Evolutionary conservation across 2,797 vertebrate genomes (phyloP), one percentile per base, ranked within the genome.

Genomic region (Cossypha dichroa): DNA sequence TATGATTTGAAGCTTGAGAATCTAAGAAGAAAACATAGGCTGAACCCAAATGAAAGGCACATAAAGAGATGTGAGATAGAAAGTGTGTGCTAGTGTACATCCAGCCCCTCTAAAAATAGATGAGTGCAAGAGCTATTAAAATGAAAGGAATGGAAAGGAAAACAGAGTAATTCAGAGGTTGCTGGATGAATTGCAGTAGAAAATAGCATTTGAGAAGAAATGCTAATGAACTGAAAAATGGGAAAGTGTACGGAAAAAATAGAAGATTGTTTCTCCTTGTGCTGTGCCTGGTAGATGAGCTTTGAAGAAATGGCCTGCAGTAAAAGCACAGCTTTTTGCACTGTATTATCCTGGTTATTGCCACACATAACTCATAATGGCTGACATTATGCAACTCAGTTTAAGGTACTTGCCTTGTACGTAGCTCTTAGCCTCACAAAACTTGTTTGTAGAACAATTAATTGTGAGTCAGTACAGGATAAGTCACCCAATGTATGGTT

Each of bases 171-270:
- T 2, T 46, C 45, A 46, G 45, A 46, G 6, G 11, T 85, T 90
- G 43, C 51, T 93, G 84, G 56, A 84, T 76, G 49, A 86, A 83
- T 28, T 93, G 68, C 69, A 54, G n/a, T 28, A 72, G 41, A 43
- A 76, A 69, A 88, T 12, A 69, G 33, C 45, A 73, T 60, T 82
- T 73, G 73, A 89, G 81, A 77, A 72, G 72, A 90, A 94, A 79
- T 67, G 17, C 29, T 88, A 90, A 88, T 63, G 54, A 76, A 78
- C 46, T 82, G 80, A 90, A 92, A 95, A 90, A 93, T 43, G 17
- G 66, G 69, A n/a, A 74, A 69, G 38, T 26, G 34, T 22, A 58
- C 4, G 43, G 60, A 62, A 66, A 85, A 90, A 80, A 80, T 18
- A 81, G 69, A 88, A 75, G 34, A 75, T 48, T 4, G 48, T 91